Percentiles rank a stretch among this genome's conserved stretches.
These are phyloP conservation scores for Trissolcus basalis DNA, from an alignment of 1,140 invertebrate genomes.

Conservation along the genomic window DNA sequence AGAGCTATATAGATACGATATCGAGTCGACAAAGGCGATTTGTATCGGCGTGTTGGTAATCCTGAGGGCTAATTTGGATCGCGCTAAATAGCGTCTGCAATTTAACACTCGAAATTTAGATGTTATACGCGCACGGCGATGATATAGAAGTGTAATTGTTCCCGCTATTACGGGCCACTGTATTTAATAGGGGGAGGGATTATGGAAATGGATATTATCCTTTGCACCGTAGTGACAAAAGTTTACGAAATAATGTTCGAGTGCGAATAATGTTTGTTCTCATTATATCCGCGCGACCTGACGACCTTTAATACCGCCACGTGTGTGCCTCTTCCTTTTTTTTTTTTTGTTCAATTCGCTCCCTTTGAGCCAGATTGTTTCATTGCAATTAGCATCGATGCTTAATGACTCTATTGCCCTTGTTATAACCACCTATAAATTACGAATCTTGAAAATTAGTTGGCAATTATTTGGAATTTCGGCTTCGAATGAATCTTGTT, in stretches of 20 bases:
- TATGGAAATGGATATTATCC: slow-evolving; percentile 56
- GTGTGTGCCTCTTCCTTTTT: slow-evolving; percentile 6
- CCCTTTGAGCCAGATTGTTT: slow-evolving; percentile 13
- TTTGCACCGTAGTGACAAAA: slow-evolving; percentile 34
- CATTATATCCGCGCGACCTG: slow-evolving; percentile 29
- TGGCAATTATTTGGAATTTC: too few relatives aligned
- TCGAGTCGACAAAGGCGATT: slow-evolving; percentile 38
- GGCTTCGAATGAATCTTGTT: too few relatives aligned
- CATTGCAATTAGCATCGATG: slow-evolving; percentile 20
- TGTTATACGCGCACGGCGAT: slow-evolving; percentile 35
- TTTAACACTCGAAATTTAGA: slow-evolving; percentile 58
- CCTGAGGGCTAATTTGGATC: slow-evolving; percentile 43
- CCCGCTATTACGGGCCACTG: slow-evolving; percentile 48
- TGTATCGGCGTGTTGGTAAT: slow-evolving; percentile 32
- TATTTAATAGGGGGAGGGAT: slow-evolving; percentile 56
- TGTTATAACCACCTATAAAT: slow-evolving; percentile 3
- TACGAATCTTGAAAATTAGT: neutral
- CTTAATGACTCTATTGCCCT: slow-evolving; percentile 11
- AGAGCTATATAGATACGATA: slow-evolving; percentile 6
- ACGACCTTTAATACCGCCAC: slow-evolving; percentile 15
- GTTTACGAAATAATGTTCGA: slow-evolving; percentile 44
- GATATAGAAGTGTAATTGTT: slow-evolving; percentile 59
- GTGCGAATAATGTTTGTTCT: slow-evolving; percentile 49
- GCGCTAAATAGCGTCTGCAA: slow-evolving; percentile 50
- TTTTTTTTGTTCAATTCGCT: neutral